Evolutionary conservation across 2,797 vertebrate genomes (phyloP).

Genomic region (Naso thynnoides): DNA sequence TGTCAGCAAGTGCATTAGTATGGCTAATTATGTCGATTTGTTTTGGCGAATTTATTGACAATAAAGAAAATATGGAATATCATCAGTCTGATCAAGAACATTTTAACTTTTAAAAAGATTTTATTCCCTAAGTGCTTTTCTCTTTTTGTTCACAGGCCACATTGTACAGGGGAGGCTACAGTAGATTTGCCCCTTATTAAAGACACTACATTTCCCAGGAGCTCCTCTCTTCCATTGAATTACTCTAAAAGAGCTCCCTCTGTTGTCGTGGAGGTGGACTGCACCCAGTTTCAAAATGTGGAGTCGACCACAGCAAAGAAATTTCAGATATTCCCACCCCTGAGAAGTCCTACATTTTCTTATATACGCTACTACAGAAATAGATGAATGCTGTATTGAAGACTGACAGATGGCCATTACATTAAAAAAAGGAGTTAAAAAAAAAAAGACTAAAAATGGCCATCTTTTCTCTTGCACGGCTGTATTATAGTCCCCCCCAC

Average conservation of each 20-base stretch:
- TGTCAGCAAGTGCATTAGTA: too few relatives aligned
- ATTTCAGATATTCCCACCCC: conserved; percentile 79
- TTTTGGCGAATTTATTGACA: neutral
- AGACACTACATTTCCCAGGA: conserved; percentile 77
- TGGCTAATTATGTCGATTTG: too few relatives aligned
- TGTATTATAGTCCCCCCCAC: conserved; percentile 77
- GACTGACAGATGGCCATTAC: conserved; percentile 78
- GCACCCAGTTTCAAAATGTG: conserved; percentile 75
- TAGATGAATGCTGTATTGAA: conserved; percentile 84
- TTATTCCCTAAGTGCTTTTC: conserved; percentile 9
- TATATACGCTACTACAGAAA: conserved; percentile 81
- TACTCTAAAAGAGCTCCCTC: conserved; percentile 80
- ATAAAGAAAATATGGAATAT: neutral
- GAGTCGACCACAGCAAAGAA: conserved; percentile 69
- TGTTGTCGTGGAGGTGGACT: conserved; percentile 77
- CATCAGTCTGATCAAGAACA: neutral
- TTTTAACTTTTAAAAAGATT: neutral
- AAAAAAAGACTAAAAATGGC: conserved; percentile 68
- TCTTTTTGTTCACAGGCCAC: conserved; percentile 88
- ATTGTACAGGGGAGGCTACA: conserved; percentile 99
- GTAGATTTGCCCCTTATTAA: conserved; percentile 99
- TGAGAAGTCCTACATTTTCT: conserved; percentile 76
- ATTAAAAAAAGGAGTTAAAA: conserved; percentile 50
- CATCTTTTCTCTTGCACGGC: conserved; percentile 79
- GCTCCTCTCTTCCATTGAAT: conserved; percentile 75